Evolutionary conservation across 1,140 invertebrate species (phyloP).

Genomic region (Micrasema longulum): DNA sequence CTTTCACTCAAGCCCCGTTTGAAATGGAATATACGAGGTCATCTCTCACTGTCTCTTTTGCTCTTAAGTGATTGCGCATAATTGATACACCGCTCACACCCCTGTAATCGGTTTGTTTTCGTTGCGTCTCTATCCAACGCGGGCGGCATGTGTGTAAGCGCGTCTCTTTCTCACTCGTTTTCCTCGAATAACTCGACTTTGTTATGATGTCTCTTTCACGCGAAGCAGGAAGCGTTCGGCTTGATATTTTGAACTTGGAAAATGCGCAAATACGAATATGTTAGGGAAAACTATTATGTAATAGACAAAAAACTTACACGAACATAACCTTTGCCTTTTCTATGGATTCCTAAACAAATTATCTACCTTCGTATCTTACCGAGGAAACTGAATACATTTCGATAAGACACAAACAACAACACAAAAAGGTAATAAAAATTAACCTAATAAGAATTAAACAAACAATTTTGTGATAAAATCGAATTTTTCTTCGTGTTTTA

Average conservation of each 20-base stretch:
- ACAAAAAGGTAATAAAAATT: too few relatives aligned
- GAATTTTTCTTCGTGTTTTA: too few relatives aligned
- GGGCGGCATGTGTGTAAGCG: conserved; percentile 11
- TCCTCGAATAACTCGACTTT: background rate
- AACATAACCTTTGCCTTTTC: too few relatives aligned
- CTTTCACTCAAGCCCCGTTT: conserved; percentile 29
- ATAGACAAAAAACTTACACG: too few relatives aligned
- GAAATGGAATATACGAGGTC: conserved; percentile 27
- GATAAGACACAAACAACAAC: too few relatives aligned
- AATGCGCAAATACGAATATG: background rate
- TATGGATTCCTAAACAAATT: too few relatives aligned
- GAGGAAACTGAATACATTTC: too few relatives aligned
- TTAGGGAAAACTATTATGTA: too few relatives aligned
- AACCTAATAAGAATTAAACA: too few relatives aligned
- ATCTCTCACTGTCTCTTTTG: conserved; percentile 23
- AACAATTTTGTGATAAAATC: too few relatives aligned
- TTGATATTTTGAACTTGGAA: conserved; percentile 7
- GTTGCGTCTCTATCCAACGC: conserved; percentile 49
- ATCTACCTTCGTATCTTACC: too few relatives aligned
- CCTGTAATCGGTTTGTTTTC: conserved; percentile 52
- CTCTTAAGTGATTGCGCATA: conserved; percentile 17
- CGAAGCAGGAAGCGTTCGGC: conserved; percentile 32
- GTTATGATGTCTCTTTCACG: conserved; percentile 18
- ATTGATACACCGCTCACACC: conserved; percentile 49
- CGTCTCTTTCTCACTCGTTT: conserved; percentile 3